These are phyloP conservation scores for Euclidia mi DNA, from an alignment of 2,888 invertebrate genomes.

Conservation along the genomic window DNA sequence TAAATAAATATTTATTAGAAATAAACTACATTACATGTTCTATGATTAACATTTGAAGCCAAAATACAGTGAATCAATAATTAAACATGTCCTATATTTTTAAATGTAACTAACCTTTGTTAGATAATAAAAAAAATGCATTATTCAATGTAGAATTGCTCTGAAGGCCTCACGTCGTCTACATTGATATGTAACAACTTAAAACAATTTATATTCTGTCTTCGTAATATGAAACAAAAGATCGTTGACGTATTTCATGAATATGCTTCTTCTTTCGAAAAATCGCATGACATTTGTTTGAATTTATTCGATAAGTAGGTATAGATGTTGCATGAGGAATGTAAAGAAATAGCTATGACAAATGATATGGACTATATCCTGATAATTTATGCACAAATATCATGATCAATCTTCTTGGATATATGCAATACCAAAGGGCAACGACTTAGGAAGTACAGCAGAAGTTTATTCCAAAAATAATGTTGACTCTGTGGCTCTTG, in stretches of 20 bases:
- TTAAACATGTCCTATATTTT: no score
- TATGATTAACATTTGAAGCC: no score
- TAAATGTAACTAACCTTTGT: slow-evolving; percentile 4
- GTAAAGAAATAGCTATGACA: no score
- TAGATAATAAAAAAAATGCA: slow-evolving; percentile 55
- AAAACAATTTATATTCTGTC: slow-evolving; percentile 47
- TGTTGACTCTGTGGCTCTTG: not conserved
- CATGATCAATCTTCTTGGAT: no score
- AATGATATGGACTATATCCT: no score
- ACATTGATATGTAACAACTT: slow-evolving; percentile 37
- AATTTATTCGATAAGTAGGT: slow-evolving; percentile 9
- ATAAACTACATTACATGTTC: not conserved
- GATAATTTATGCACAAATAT: no score
- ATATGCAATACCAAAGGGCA: not conserved
- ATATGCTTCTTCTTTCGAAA: slow-evolving; percentile 25
- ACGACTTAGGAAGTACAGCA: not conserved
- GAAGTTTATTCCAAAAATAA: not conserved
- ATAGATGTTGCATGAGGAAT: no score
- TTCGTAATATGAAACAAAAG: slow-evolving; percentile 38
- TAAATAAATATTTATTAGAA: slow-evolving; percentile 3
- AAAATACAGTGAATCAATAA: no score
- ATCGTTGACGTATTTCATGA: slow-evolving; percentile 42
- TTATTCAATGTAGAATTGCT: slow-evolving; percentile 57
- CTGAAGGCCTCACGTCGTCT: slow-evolving; percentile 58
- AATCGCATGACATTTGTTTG: slow-evolving; percentile 12